Conservation (phyloP, 2,113 vertebrate genomes). For the Hoplias malabaricus region DNA sequence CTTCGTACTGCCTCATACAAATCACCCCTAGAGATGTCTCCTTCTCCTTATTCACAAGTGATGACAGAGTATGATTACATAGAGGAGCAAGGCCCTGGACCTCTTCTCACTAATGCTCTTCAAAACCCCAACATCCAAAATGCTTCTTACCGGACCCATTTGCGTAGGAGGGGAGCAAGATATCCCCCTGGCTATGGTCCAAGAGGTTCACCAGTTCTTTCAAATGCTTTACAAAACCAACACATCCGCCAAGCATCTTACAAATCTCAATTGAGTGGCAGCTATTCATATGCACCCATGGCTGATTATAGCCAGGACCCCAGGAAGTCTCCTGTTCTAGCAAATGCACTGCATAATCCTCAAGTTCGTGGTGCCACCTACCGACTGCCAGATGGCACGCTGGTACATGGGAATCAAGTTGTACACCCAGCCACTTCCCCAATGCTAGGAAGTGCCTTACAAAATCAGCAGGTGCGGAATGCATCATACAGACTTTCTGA, state of each 20-base stretch:
- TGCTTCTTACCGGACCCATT: conserved; percentile 47
- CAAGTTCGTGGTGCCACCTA: conserved; percentile 68
- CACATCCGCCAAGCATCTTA: conserved; percentile 67
- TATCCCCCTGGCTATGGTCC: conserved; percentile 17
- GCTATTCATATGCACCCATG: conserved; percentile 53
- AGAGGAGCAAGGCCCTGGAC: conserved; percentile 65
- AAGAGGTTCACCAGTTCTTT: conserved; percentile 32
- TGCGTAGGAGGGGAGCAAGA: conserved; percentile 34
- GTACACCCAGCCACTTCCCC: conserved; percentile 55
- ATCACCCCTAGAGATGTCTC: conserved; percentile 53
- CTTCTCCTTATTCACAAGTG: conserved; percentile 66
- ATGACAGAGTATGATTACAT: conserved; percentile 69
- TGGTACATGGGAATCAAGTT: conserved; percentile 60
- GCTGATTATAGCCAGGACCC: conserved; percentile 35
- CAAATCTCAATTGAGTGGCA: conserved; percentile 48
- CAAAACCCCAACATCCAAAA: conserved; percentile 65
- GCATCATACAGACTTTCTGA: conserved; percentile 75
- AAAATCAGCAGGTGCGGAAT: conserved; percentile 63
- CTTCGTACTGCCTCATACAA: conserved; percentile 61
- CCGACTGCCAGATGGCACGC: conserved; percentile 63
- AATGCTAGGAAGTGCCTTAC: conserved; percentile 69
- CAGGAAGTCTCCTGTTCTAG: conserved; percentile 64
- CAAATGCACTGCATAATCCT: conserved; percentile 65
- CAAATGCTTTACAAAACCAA: conserved; percentile 52
- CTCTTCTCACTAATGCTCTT: conserved; percentile 68